Conservation (phyloP, 2,888 invertebrate genomes). For the Chymomyza fuscimana region DNA sequence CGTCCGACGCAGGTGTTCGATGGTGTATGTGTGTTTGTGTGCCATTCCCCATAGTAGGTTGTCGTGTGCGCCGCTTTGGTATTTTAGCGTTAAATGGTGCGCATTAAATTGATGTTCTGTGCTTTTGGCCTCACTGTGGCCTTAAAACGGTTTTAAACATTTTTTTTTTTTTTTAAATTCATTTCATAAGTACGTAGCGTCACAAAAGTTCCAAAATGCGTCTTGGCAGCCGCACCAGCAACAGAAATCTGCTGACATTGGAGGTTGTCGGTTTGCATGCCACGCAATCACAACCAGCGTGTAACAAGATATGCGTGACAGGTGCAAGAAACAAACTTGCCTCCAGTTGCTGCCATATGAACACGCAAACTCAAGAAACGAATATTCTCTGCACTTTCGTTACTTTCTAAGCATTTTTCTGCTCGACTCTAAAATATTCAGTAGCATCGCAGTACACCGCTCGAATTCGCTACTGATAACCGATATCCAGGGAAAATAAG, state of each 20-base stretch:
- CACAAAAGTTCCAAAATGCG: too few species aligned
- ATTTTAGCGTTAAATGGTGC: slow-evolving; percentile 71
- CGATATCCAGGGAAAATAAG: too few species aligned
- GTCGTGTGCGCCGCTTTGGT: slow-evolving; percentile 49
- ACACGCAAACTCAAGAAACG: too few species aligned
- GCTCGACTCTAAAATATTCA: too few species aligned
- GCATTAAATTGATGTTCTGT: slow-evolving; percentile 67
- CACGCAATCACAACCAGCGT: slow-evolving; percentile 16
- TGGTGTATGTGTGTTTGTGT: slow-evolving; percentile 25
- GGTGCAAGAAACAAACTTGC: slow-evolving; percentile 47
- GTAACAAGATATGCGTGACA: slow-evolving; percentile 60
- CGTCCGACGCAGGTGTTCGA: slow-evolving; percentile 46
- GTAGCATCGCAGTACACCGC: too few species aligned
- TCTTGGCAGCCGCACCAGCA: neutral
- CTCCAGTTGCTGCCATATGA: slow-evolving; percentile 15
- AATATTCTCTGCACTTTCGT: too few species aligned
- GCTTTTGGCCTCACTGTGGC: slow-evolving; percentile 12
- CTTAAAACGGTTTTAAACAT: neutral
- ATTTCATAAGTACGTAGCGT: too few species aligned
- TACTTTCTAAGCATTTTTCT: too few species aligned
- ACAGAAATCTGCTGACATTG: neutral
- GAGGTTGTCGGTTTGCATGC: slow-evolving; percentile 19
- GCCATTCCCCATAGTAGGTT: slow-evolving; percentile 18
- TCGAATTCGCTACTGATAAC: too few species aligned
- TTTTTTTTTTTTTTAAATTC: too few species aligned